phyloP scores from a whole-genome alignment of 2,113 vertebrate species.

The Barbus barbus region DNA sequence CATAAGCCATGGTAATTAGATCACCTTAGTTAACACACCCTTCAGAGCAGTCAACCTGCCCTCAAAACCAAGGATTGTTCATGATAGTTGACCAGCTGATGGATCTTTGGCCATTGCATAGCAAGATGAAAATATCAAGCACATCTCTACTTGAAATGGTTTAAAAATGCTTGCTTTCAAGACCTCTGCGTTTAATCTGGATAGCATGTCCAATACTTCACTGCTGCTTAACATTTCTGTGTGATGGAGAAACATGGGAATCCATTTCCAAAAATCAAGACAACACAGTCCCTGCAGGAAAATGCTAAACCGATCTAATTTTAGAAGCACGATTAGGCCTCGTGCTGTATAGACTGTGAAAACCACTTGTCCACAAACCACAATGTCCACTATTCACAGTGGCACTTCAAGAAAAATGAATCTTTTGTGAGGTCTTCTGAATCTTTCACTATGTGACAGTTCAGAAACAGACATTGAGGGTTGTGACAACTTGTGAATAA shows the following conservation, averaged over 20 bases:
- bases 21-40: background rate
- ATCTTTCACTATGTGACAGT: background rate
- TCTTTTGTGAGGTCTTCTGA: slow-evolving; percentile 3
- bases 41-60: background rate
- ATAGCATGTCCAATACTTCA: slow-evolving; percentile 18
- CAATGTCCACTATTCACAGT: slow-evolving; percentile 31
- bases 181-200: background rate
- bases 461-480: background rate
- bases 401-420: slow-evolving; percentile 26
- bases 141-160: background rate
- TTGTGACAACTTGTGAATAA: background rate
- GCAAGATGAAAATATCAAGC: background rate
- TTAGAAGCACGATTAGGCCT: slow-evolving; percentile 10
- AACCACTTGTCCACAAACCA: slow-evolving; percentile 1
- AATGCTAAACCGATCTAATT: slow-evolving; percentile 37
- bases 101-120: background rate
- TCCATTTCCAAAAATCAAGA: slow-evolving; percentile 27
- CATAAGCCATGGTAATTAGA: background rate
- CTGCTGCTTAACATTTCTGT: slow-evolving; percentile 10
- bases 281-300: slow-evolving; percentile 33
- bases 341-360: slow-evolving; percentile 18
- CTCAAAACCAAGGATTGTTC: background rate
- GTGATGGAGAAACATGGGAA: slow-evolving; percentile 25
- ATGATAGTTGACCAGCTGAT: background rate
- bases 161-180: background rate